phyloP scores from a whole-genome alignment of 2,797 vertebrate genomes.

The Gastrophryne carolinensis region DNA sequence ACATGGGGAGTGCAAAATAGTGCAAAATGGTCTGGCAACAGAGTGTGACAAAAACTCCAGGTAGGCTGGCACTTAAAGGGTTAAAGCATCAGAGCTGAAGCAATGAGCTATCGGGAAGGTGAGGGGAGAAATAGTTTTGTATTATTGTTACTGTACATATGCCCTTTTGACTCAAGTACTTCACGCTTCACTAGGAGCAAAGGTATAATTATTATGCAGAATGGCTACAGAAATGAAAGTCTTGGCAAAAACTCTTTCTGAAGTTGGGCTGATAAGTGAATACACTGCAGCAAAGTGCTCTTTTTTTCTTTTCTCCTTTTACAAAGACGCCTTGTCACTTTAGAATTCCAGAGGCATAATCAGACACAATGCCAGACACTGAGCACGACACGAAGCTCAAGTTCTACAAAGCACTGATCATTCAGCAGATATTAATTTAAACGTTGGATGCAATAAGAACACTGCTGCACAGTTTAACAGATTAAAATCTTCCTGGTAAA shows the following conservation, averaged over 20 bases:
- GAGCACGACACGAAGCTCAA: slow-evolving; percentile 63
- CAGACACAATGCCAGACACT: slow-evolving; percentile 62
- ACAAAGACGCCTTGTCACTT: slow-evolving; percentile 67
- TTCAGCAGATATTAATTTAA: slow-evolving; percentile 76
- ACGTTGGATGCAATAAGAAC: slow-evolving; percentile 59
- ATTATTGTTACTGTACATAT: too few species aligned
- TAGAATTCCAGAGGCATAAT: slow-evolving; percentile 66
- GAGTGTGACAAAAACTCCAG: too few species aligned
- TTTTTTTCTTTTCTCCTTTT: slow-evolving; percentile 56
- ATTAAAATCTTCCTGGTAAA: slow-evolving; percentile 56
- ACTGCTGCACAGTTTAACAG: slow-evolving; percentile 59
- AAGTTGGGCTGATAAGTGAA: slow-evolving; percentile 58
- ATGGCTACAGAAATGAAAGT: slow-evolving; percentile 50
- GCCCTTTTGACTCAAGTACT: too few species aligned
- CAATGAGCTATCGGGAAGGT: too few species aligned
- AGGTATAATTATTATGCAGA: too few species aligned
- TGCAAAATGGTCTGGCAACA: too few species aligned
- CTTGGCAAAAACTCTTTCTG: slow-evolving; percentile 46
- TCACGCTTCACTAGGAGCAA: too few species aligned
- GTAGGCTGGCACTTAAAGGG: too few species aligned
- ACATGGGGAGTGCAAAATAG: too few species aligned
- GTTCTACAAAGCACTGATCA: slow-evolving; percentile 63
- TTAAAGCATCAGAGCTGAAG: too few species aligned
- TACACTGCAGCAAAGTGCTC: slow-evolving; percentile 55
- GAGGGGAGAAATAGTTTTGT: too few species aligned